These are phyloP conservation scores for Aelia acuminata DNA, from an alignment of 2,888 invertebrate genomes.

Conservation along the genomic window DNA sequence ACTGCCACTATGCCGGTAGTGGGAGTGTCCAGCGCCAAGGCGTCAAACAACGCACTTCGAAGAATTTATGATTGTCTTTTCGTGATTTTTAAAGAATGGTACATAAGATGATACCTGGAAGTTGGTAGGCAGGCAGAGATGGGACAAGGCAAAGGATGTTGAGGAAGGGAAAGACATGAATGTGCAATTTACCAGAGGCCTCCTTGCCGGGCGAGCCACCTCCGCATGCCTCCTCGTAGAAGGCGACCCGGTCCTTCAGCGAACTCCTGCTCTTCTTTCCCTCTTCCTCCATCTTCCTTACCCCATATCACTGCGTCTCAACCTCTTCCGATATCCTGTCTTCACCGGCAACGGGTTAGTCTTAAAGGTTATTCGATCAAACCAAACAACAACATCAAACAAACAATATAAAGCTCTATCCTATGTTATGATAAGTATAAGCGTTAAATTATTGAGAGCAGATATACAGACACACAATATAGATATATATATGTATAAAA, in stretches of 20 bases:
- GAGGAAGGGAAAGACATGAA: not conserved
- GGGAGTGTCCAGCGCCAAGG: too few species aligned
- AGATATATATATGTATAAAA: not conserved
- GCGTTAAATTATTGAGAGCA: not conserved
- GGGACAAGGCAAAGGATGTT: not conserved
- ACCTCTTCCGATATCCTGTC: not conserved
- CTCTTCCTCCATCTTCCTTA: conserved; percentile 58
- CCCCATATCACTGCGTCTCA: conserved; percentile 41
- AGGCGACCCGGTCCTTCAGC: conserved; percentile 60
- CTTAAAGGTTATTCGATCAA: not conserved
- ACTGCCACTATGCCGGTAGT: not conserved
- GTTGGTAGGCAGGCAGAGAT: not conserved
- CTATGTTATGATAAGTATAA: too few species aligned
- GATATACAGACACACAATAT: not conserved
- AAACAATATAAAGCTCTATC: conserved; percentile 9
- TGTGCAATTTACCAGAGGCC: conserved; percentile 33
- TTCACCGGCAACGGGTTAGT: conserved; percentile 41
- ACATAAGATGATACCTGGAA: not conserved
- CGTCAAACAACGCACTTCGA: not conserved
- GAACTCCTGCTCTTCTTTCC: conserved; percentile 57
- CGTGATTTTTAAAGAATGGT: not conserved
- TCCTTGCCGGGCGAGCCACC: conserved; percentile 38
- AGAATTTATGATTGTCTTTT: not conserved
- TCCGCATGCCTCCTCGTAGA: conserved; percentile 61
- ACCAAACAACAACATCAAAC: not conserved